phyloP scores from a whole-genome alignment of 2,113 vertebrate genomes.

The Spilogale gracilis region DNA sequence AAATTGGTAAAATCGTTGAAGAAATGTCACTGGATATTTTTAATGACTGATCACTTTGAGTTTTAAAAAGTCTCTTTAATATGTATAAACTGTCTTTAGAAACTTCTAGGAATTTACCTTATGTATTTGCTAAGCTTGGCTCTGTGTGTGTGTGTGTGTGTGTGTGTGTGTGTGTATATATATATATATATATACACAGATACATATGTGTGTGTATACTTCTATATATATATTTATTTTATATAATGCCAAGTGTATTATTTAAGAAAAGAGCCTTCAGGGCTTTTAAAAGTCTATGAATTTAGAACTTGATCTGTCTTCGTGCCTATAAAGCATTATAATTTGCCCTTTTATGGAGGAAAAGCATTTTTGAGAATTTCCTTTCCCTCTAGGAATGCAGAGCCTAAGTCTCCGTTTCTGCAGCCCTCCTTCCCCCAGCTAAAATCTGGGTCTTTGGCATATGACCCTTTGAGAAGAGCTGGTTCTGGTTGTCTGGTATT shows the following conservation, averaged over 20 bases:
- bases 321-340: not conserved
- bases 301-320: constrained; percentile 50
- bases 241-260: not conserved
- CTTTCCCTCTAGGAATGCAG: not conserved
- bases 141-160: not conserved
- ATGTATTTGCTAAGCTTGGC: not conserved
- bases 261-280: constrained; percentile 16
- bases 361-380: constrained; percentile 16
- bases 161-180: not conserved
- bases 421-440: not conserved
- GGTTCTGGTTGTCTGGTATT: not conserved
- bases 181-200: not conserved
- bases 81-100: constrained; percentile 18
- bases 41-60: constrained; percentile 34
- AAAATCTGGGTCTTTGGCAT: not conserved
- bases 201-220: not conserved
- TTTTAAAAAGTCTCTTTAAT: constrained; percentile 21
- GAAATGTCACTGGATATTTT: not conserved
- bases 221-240: not conserved
- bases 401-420: not conserved
- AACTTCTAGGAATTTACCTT: constrained; percentile 10
- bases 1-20: constrained; percentile 8
- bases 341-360: not conserved
- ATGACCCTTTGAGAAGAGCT: not conserved
- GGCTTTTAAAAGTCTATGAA: not conserved